Conservation (phyloP, 1,140 invertebrate genomes). For the Bombus soroeensis region DNA sequence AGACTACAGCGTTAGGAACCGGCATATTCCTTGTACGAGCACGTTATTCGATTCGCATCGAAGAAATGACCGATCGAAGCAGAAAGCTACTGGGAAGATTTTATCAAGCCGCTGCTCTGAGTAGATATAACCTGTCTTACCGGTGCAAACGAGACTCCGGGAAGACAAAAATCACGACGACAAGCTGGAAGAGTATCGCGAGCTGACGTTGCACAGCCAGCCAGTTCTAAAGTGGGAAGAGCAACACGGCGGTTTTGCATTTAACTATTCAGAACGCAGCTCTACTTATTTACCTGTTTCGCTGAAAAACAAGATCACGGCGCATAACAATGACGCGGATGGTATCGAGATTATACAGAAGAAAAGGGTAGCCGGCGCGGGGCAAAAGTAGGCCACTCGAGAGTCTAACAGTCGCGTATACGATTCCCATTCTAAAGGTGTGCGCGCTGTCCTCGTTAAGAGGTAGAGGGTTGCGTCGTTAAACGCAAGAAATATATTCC, state of each 20-base stretch:
- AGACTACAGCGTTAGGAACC: too few species aligned
- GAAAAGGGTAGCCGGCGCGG: conserved; percentile 32
- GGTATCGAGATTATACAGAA: conserved; percentile 45
- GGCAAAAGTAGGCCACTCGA: conserved; percentile 33
- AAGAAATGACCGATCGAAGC: conserved; percentile 47
- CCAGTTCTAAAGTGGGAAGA: not conserved
- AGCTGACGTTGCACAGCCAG: conserved; percentile 36
- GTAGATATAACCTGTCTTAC: conserved; percentile 62
- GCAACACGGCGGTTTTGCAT: not conserved
- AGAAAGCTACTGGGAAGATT: conserved; percentile 45
- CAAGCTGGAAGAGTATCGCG: conserved; percentile 57
- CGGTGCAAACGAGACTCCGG: conserved; percentile 58
- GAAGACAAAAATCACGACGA: conserved; percentile 54
- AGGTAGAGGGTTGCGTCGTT: not conserved
- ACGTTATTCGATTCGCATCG: conserved; percentile 20
- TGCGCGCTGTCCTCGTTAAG: conserved; percentile 22
- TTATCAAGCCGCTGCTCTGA: conserved; percentile 42
- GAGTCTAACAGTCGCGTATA: conserved; percentile 28
- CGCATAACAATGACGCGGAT: conserved; percentile 10
- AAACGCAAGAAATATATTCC: not conserved
- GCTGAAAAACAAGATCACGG: not conserved
- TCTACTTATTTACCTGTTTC: conserved; percentile 23
- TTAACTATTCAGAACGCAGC: conserved; percentile 8
- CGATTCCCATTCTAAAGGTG: conserved; percentile 24
- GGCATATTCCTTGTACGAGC: not conserved